phyloP scores from a whole-genome alignment of 1,140 invertebrate genomes.

The Aphaenogaster rudis region DNA sequence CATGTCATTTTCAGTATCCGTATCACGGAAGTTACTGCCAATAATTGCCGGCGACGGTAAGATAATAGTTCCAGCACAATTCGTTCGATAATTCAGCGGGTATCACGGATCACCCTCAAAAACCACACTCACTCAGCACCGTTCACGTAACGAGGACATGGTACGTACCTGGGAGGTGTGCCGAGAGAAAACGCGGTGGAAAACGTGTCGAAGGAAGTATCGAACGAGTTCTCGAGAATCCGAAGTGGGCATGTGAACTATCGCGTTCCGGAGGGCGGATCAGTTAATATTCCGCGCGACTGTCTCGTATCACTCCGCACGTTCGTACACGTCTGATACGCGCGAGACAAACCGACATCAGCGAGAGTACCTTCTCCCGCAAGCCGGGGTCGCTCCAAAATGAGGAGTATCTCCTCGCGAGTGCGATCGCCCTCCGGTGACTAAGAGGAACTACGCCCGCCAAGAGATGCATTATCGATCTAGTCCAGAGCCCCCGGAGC shows the following conservation, averaged over 20 bases:
- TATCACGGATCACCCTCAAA: background rate
- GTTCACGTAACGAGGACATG: background rate
- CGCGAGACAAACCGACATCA: background rate
- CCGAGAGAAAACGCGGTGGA: background rate
- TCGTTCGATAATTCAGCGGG: background rate
- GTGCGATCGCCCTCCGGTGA: constrained; percentile 77
- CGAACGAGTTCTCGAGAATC: background rate
- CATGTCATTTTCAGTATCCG: background rate
- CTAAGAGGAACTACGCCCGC: constrained; percentile 81
- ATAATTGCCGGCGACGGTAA: background rate
- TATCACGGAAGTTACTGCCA: background rate
- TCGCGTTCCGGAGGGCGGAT: background rate
- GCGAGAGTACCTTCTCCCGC: background rate
- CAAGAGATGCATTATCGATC: constrained; percentile 85
- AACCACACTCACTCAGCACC: background rate
- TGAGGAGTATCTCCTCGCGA: constrained; percentile 56
- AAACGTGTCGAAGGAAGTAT: constrained; percentile 13
- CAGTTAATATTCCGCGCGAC: background rate
- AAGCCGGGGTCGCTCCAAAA: background rate
- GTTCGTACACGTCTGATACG: background rate
- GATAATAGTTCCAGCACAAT: background rate
- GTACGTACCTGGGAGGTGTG: background rate
- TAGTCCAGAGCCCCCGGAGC: constrained; percentile 80
- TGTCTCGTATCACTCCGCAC: background rate
- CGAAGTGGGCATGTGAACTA: background rate